Base-by-base conservation (phyloP, 2,797 vertebrate genomes). In the Thripadectes ignobilis region DNA sequence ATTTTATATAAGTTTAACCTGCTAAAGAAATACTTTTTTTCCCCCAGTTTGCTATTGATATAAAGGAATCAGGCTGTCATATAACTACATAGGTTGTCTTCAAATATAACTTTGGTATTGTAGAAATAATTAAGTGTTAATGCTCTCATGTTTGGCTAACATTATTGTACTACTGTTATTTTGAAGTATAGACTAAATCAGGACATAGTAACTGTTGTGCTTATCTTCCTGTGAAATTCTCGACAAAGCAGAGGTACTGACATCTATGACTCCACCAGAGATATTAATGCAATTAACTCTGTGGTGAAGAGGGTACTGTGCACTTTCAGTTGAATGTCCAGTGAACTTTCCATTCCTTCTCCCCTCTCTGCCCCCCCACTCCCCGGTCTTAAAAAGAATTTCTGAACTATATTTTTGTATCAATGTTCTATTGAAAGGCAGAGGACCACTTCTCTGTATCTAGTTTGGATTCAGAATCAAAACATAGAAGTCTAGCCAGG, bases 331-430 rank as follows among this genome's bases (percentile, higher is more conserved):
- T 39, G 7, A 46, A 80, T 69, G 79, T 81, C 21, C 23, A 59
- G 2, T 14, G 23, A 81, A 45, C 9, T 30, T 69, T 54, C 11
- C 7, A 9, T 67, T 55, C 17, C 5, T 45, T 19, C 4, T 23
- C 5, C 5, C 8, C 8, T 14, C 13, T 27, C 3, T 2, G 5
- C 1, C 0, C 4, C 4, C 2, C 4, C 5, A 9, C 3, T 4
- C 26, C 17, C 18, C 8, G 21, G 12, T 22, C 11, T 68, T 68
- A 52, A 55, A 79, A 73, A 38, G 1, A 52, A 43, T 41, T 29
- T 38, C 19, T 62, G 19, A 66, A 13, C 7, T 17, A 1, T 27
- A 14, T 21, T 66, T 92, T 78, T 91, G 11, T 7, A 23, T n/a
- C 22, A 29, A 3, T 55, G 9, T 5, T 55, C 3, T 61, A 19